phyloP scores from a whole-genome alignment of 2,888 invertebrate species.

The Pristionchus japonicus region DNA sequence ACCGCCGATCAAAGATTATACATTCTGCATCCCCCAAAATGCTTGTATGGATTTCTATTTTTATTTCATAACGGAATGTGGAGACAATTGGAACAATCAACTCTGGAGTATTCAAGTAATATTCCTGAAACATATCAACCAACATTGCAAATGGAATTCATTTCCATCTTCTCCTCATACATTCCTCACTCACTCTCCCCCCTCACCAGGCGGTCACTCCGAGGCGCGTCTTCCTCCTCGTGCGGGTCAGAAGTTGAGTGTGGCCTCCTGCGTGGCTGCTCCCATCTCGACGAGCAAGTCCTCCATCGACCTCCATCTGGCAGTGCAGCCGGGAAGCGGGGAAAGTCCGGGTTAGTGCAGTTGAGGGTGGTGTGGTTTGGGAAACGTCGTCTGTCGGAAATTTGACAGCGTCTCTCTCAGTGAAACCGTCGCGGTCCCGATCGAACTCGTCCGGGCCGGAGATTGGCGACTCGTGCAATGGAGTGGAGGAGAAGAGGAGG shows the following conservation, averaged over 20 bases:
- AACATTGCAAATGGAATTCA: too few species aligned
- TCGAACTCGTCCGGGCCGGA: slow-evolving; percentile 64
- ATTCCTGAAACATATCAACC: too few species aligned
- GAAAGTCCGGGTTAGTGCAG: slow-evolving; percentile 28
- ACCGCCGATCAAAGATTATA: neutral
- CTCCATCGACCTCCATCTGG: slow-evolving; percentile 59
- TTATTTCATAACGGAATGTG: too few species aligned
- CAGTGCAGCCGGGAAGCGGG: neutral
- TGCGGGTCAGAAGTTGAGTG: slow-evolving; percentile 49
- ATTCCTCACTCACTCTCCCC: neutral
- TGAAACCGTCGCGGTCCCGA: slow-evolving; percentile 51
- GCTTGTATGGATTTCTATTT: too few species aligned
- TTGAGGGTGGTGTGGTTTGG: neutral
- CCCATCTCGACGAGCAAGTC: slow-evolving; percentile 60
- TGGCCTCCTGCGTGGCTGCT: slow-evolving; percentile 58
- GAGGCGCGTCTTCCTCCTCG: slow-evolving; percentile 39
- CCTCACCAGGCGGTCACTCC: neutral
- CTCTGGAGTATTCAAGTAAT: too few species aligned
- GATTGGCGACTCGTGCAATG: slow-evolving; percentile 48
- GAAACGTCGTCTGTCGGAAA: neutral
- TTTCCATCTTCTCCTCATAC: neutral
- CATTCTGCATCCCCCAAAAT: neutral
- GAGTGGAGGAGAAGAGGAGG: neutral
- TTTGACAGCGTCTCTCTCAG: neutral
- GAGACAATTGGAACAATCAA: too few species aligned